A percentile compares a stretch with the other conserved stretches of the same genome.
These are phyloP conservation scores for Rousettus madagascariensis DNA, from an alignment of 2,797 vertebrate genomes.

Conservation along the genomic window DNA sequence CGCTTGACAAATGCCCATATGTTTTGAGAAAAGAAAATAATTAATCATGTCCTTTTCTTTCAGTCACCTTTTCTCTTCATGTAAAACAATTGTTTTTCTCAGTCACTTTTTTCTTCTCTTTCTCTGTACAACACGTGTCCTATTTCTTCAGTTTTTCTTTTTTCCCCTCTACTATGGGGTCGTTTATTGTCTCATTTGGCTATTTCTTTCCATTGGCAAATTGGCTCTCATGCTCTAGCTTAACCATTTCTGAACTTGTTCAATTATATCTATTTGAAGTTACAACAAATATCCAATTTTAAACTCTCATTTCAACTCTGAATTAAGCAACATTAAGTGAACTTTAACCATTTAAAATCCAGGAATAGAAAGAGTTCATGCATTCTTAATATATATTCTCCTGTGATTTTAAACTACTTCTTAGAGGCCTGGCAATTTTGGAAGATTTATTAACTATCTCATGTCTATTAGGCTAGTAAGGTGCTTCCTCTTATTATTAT, in stretches of 20 bases:
- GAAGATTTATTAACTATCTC: not conserved
- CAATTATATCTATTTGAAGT: not conserved
- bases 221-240: not conserved
- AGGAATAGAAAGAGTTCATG: not conserved
- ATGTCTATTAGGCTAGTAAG: not conserved
- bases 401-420: not conserved
- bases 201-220: not conserved
- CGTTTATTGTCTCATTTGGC: not conserved
- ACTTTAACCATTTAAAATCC: conserved; percentile 12
- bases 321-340: not conserved
- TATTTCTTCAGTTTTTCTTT: not conserved
- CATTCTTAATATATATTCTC: not conserved
- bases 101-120: not conserved
- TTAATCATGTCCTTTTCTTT: not conserved
- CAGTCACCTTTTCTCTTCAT: not conserved
- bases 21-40: not conserved
- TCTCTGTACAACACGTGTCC: not conserved
- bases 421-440: not conserved
- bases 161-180: not conserved
- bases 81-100: not conserved
- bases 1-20: conserved; percentile 5
- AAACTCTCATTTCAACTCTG: conserved; percentile 25
- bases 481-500: not conserved
- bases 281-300: not conserved
- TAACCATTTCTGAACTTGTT: not conserved